Evolutionary conservation across 2,113 vertebrate species (phyloP).

Genomic region (Campylorhamphus procurvoides): DNA sequence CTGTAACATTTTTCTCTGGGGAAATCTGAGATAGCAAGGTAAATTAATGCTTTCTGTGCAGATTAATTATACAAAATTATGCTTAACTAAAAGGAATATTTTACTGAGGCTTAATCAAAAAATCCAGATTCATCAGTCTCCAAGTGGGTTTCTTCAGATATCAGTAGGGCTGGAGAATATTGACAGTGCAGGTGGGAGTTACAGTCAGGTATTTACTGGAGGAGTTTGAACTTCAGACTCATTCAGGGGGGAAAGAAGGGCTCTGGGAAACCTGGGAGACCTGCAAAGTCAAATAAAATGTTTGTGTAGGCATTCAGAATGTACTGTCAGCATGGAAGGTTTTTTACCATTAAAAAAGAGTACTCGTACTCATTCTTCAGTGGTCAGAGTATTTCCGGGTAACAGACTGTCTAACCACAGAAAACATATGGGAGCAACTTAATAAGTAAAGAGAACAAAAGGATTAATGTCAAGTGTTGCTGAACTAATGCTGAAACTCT

Average conservation of each 20-base stretch:
- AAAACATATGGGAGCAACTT: not conserved
- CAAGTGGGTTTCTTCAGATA: not conserved
- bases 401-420: not conserved
- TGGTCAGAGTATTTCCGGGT: not conserved
- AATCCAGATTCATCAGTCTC: not conserved
- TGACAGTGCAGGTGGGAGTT: not conserved
- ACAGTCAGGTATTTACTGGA: not conserved
- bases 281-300: not conserved
- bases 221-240: not conserved
- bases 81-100: constrained; percentile 30
- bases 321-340: not conserved
- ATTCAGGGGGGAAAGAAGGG: not conserved
- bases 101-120: not conserved
- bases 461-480: constrained; percentile 13
- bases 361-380: not conserved
- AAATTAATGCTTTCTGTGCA: constrained; percentile 1
- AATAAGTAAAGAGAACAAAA: not conserved
- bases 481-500: constrained; percentile 27
- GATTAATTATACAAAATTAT: constrained; percentile 36
- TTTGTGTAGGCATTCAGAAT: not conserved
- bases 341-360: not conserved
- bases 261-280: not conserved
- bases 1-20: not conserved
- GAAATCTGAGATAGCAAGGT: not conserved
- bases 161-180: not conserved